Conservation (phyloP, 2,113 vertebrate species). For the Epinephelus cyanopodus region DNA sequence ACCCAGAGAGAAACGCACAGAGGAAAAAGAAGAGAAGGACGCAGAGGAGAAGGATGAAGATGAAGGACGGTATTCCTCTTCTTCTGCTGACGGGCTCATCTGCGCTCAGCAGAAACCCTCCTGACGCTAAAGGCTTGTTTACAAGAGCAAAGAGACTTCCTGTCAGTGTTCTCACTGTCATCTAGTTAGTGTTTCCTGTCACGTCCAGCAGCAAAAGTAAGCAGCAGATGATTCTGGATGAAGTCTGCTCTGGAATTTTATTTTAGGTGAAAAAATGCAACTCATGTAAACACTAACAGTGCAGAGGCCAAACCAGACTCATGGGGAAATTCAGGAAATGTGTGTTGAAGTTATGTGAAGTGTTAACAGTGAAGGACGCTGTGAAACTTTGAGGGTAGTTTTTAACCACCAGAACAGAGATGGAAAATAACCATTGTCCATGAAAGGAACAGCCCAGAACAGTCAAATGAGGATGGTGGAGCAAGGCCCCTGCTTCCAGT, state of each 20-base stretch:
- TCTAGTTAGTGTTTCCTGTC: no score
- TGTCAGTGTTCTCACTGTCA: neutral
- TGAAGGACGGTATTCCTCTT: constrained; percentile 69
- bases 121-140: neutral
- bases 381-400: neutral
- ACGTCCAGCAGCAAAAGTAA: neutral
- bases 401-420: no score
- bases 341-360: neutral
- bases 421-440: neutral
- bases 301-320: neutral
- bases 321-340: neutral
- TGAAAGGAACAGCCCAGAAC: neutral
- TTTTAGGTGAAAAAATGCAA: neutral
- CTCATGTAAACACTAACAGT: neutral
- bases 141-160: neutral
- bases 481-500: neutral
- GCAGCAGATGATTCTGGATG: neutral
- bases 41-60: constrained; percentile 68
- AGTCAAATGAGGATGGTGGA: neutral
- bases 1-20: constrained; percentile 21
- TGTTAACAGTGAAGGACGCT: neutral
- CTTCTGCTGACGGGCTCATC: constrained; percentile 44
- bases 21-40: constrained; percentile 46
- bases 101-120: constrained; percentile 19
- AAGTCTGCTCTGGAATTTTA: neutral